Evolutionary conservation across 2,113 vertebrate species (phyloP).

Genomic region (Pterocles burchelli): DNA sequence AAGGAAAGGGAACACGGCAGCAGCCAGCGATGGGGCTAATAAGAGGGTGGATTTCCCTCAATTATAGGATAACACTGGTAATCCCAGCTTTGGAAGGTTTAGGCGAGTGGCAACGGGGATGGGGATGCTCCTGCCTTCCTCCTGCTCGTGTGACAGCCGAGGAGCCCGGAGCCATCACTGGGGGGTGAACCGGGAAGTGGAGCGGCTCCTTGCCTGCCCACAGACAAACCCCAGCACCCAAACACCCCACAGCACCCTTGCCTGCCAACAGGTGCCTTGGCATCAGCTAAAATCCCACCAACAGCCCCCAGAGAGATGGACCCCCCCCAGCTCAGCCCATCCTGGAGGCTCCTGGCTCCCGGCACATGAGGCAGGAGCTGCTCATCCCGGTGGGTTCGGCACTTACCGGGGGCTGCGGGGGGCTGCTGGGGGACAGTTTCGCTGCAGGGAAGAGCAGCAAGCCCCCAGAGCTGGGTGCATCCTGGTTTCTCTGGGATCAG

Average conservation of each 20-base stretch:
- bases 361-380: not conserved
- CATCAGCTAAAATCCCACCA: not conserved
- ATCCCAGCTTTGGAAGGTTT: not conserved
- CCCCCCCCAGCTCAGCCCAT: not conserved
- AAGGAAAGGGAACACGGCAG: not conserved
- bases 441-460: not conserved
- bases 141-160: not conserved
- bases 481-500: not conserved
- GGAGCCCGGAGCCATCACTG: not conserved
- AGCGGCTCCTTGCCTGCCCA: not conserved
- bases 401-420: not conserved
- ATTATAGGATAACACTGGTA: not conserved
- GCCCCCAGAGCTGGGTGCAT: not conserved
- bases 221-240: not conserved
- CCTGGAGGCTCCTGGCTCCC: not conserved
- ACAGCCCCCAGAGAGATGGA: not conserved
- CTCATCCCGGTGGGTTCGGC: not conserved
- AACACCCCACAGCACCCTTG: not conserved
- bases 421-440: not conserved
- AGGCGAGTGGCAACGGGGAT: not conserved
- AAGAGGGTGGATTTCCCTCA: constrained; percentile 20
- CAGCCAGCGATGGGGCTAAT: not conserved
- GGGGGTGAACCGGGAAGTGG: rapidly evolving
- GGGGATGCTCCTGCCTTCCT: not conserved
- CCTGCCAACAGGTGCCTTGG: not conserved